These are phyloP conservation scores for Crenichthys baileyi DNA, from an alignment of 2,797 vertebrate genomes.

Conservation along the genomic window DNA sequence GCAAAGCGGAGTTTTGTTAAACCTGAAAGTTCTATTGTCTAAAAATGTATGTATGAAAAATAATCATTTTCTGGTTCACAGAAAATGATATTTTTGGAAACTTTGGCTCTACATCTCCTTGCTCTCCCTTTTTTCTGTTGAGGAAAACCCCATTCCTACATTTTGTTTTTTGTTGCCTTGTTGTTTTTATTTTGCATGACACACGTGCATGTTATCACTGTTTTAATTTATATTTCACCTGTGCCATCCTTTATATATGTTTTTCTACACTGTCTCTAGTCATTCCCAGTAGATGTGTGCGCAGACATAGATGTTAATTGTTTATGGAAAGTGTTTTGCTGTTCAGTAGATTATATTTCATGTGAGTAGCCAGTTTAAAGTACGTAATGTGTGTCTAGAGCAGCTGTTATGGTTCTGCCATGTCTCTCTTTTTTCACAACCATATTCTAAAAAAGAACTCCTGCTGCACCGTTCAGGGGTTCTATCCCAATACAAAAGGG, in stretches of 20 bases:
- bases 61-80: constrained; percentile 51
- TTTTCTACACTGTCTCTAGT: constrained; percentile 46
- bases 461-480: constrained; percentile 48
- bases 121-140: constrained; percentile 43
- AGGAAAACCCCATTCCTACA: constrained; percentile 51
- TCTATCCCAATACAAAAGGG: constrained; percentile 43
- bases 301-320: constrained; percentile 50
- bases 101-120: constrained; percentile 46
- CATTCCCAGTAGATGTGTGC: constrained; percentile 62
- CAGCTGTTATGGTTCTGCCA: constrained; percentile 57
- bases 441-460: constrained; percentile 47
- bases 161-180: constrained; percentile 36
- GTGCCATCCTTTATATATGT: constrained; percentile 44
- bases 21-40: not conserved
- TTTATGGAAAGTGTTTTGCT: constrained; percentile 50
- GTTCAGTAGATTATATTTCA: constrained; percentile 57
- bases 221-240: constrained; percentile 51
- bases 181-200: constrained; percentile 52
- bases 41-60: constrained; percentile 35
- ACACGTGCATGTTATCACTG: constrained; percentile 69
- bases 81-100: constrained; percentile 24
- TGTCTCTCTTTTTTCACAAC: constrained; percentile 81
- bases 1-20: constrained; percentile 25
- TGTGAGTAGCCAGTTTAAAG: constrained; percentile 62
- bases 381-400: constrained; percentile 65